A percentile compares a stretch with the other conserved stretches of the same genome.
phyloP scores from a whole-genome alignment of 2,888 invertebrate species.

The Apamea sordens region DNA sequence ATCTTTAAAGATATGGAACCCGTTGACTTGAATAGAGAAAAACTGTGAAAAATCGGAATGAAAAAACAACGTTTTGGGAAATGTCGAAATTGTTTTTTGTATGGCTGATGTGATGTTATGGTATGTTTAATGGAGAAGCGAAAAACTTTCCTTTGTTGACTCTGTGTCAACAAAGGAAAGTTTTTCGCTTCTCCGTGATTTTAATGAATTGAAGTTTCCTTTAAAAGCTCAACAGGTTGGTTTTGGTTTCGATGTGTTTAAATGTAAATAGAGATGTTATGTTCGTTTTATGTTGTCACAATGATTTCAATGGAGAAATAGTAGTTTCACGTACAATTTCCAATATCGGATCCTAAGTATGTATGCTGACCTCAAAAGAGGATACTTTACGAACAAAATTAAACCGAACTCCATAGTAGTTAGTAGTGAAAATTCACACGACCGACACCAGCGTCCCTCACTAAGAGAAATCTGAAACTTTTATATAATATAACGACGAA shows the following conservation, averaged over 20 bases:
- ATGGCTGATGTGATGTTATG: too few species aligned
- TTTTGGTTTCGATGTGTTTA: background rate
- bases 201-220: background rate
- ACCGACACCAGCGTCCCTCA: slow-evolving; percentile 56
- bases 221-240: slow-evolving; percentile 44
- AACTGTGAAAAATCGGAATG: background rate
- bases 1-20: slow-evolving; percentile 53
- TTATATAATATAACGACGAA: slow-evolving; percentile 77
- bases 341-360: background rate
- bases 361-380: background rate
- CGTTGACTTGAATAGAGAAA: slow-evolving; percentile 4
- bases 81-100: background rate
- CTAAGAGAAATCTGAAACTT: slow-evolving; percentile 78
- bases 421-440: slow-evolving; percentile 53
- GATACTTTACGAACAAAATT: slow-evolving; percentile 33
- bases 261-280: background rate
- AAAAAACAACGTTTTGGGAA: background rate
- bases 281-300: background rate
- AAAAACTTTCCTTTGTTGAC: background rate
- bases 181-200: too few species aligned
- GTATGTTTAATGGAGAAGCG: background rate
- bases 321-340: background rate
- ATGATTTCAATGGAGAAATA: background rate
- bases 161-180: too few species aligned
- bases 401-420: slow-evolving; percentile 43